phyloP scores from a whole-genome alignment of 2,888 invertebrate genomes.

The Terebella lapidaria region DNA sequence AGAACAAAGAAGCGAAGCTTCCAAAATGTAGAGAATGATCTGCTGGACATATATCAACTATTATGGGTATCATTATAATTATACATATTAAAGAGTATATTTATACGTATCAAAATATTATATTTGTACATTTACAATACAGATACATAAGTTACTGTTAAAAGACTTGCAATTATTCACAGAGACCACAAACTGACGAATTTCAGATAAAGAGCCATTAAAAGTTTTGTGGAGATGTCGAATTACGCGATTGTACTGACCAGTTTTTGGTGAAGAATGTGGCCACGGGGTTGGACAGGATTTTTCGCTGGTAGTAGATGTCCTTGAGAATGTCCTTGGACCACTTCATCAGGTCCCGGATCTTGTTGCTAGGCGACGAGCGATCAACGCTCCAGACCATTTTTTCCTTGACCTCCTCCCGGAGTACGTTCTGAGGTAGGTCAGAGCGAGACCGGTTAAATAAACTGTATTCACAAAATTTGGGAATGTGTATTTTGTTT shows the following conservation, averaged over 20 bases:
- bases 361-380: slow-evolving; percentile 53
- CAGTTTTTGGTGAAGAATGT: slow-evolving; percentile 51
- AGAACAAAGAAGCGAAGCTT: too few species aligned
- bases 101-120: neutral
- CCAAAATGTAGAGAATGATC: too few species aligned
- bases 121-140: neutral
- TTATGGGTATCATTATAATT: too few species aligned
- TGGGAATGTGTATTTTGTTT: too few species aligned
- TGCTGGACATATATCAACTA: too few species aligned
- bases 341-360: slow-evolving; percentile 54
- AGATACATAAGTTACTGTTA: too few species aligned
- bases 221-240: too few species aligned
- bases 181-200: too few species aligned
- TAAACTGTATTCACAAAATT: too few species aligned
- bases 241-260: slow-evolving; percentile 31
- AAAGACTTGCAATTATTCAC: too few species aligned
- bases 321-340: slow-evolving; percentile 54
- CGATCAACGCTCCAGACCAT: slow-evolving; percentile 53
- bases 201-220: too few species aligned
- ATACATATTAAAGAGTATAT: neutral
- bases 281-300: slow-evolving; percentile 47
- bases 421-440: slow-evolving; percentile 49
- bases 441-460: too few species aligned
- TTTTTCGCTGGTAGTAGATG: slow-evolving; percentile 51
- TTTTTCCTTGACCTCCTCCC: slow-evolving; percentile 53